Evolutionary conservation across 2,113 vertebrate species (phyloP).

Genomic region (Osmerus eperlanus): DNA sequence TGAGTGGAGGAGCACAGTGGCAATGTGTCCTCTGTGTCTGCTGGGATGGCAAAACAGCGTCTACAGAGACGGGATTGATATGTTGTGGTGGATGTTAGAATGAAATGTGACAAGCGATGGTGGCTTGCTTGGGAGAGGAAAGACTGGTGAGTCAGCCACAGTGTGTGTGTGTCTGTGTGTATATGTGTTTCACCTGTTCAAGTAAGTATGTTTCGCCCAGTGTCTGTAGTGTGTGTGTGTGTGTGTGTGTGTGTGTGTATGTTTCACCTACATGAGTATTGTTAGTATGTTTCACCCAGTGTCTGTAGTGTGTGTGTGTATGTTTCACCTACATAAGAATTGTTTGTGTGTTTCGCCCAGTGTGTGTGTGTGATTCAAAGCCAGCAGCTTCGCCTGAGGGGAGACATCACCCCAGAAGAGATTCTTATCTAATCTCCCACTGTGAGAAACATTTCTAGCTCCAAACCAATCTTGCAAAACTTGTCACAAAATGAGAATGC

Average conservation of each 20-base stretch:
- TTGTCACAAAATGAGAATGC: neutral
- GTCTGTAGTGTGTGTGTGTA: neutral
- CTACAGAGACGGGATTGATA: neutral
- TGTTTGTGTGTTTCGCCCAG: neutral
- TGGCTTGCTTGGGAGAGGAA: neutral
- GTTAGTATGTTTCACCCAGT: neutral
- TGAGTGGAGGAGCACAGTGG: neutral
- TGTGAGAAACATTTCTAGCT: neutral
- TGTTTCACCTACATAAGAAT: neutral
- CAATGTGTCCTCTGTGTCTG: neutral
- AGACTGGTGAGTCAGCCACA: neutral
- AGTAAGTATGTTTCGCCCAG: neutral
- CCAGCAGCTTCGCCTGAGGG: conserved; percentile 10
- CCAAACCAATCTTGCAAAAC: neutral
- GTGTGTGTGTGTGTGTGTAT: neutral
- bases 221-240: conserved; percentile 2
- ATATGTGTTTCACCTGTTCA: neutral
- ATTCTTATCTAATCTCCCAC: conserved; percentile 10
- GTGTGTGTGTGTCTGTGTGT: neutral
- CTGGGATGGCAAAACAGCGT: neutral
- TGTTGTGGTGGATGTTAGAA: neutral
- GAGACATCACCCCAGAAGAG: conserved; percentile 14
- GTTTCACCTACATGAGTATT: neutral
- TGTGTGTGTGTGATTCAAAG: conserved; percentile 3
- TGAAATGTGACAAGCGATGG: neutral